Evolutionary conservation across 2,113 vertebrate species (phyloP).

Genomic region (Actenoides hombroni): DNA sequence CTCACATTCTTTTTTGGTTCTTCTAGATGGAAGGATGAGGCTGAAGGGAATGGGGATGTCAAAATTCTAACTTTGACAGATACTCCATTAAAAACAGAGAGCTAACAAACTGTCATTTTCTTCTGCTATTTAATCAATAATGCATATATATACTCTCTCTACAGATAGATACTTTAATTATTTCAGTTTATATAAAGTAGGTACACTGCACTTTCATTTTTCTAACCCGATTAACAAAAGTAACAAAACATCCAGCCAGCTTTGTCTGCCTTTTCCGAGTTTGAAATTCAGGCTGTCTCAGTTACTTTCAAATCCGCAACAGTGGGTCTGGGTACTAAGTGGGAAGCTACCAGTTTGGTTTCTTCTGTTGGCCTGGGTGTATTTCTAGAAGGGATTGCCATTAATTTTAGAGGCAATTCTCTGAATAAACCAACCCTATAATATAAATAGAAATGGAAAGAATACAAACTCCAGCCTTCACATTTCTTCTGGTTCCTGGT

Average conservation of each 20-base stretch:
- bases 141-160: neutral
- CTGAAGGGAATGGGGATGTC: neutral
- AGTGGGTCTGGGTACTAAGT: neutral
- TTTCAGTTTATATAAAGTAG: neutral
- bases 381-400: neutral
- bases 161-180: neutral
- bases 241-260: neutral
- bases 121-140: constrained; percentile 6
- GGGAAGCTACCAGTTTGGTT: neutral
- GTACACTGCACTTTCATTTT: neutral
- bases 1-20: neutral
- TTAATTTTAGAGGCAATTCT: neutral
- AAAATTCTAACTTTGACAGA: neutral
- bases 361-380: neutral
- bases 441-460: neutral
- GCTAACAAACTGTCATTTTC: neutral
- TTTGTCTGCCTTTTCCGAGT: neutral
- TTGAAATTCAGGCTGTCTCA: neutral
- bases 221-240: neutral
- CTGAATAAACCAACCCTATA: neutral
- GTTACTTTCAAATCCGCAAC: neutral
- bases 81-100: neutral
- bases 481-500: neutral
- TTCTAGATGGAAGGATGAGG: neutral
- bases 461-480: neutral